Evolutionary conservation across 92 coral and sea anemone species (phyloP).

Genomic region (Porites divaricata): DNA sequence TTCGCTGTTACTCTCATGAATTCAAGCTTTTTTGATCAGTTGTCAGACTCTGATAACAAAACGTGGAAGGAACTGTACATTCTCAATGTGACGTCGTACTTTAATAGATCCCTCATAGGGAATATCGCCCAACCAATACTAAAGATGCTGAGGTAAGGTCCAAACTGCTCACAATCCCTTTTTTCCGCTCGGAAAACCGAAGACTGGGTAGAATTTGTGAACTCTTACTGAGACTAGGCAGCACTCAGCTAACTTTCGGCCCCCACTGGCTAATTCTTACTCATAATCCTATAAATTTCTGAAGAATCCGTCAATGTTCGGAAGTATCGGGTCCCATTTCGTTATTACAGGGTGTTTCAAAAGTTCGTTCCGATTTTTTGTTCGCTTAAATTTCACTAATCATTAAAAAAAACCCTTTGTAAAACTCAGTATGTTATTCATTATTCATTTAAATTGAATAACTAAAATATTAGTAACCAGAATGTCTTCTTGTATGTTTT

Average conservation of each 20-base stretch:
- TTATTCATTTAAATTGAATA: no score
- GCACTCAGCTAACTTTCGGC: not conserved
- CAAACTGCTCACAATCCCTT: not conserved
- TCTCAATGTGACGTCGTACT: conserved; percentile 16
- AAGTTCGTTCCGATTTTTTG: no score
- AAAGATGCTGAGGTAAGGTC: conserved; percentile 19
- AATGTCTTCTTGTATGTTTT: no score
- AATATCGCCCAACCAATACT: conserved; percentile 16
- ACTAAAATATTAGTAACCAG: no score
- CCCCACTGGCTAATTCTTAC: not conserved
- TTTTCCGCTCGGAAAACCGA: no score
- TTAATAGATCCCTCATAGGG: conserved; percentile 23
- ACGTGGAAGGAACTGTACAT: conserved; percentile 22
- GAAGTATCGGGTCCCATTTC: not conserved
- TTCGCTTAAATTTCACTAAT: no score
- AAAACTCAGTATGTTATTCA: no score
- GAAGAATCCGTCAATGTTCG: not conserved
- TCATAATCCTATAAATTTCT: no score
- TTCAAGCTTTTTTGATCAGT: conserved; percentile 25
- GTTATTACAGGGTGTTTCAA: not conserved
- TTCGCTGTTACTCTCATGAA: conserved; percentile 27
- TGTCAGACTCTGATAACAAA: conserved; percentile 23
- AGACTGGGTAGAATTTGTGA: no score
- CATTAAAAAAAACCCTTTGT: no score
- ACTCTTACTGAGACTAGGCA: no score